Percentiles rank a stretch among this genome's conserved stretches.
Evolutionary conservation across 1,140 invertebrate species (phyloP).

Genomic region (Zaprionus inermis): DNA sequence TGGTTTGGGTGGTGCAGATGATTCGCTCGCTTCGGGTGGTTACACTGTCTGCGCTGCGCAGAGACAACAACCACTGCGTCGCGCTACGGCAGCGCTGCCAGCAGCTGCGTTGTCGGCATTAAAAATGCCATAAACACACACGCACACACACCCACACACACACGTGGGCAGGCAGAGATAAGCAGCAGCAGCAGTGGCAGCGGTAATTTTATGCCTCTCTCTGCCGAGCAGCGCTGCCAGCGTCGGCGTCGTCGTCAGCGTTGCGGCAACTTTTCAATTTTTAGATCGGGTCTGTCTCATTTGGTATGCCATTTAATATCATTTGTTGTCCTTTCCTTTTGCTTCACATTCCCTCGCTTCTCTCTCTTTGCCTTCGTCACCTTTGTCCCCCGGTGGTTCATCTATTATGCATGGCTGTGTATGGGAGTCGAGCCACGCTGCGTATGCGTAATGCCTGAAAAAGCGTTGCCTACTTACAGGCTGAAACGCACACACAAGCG

Average conservation of each 20-base stretch:
- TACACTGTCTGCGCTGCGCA: slow-evolving; percentile 20
- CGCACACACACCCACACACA: slow-evolving; percentile 41
- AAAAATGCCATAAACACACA: slow-evolving; percentile 75
- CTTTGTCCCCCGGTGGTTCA: slow-evolving; percentile 38
- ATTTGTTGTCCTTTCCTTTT: slow-evolving; percentile 52
- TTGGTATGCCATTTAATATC: slow-evolving; percentile 72
- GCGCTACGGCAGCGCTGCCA: slow-evolving; percentile 33
- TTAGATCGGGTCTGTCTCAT: slow-evolving; percentile 59
- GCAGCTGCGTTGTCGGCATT: slow-evolving; percentile 55
- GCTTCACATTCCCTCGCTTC: not conserved
- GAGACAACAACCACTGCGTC: slow-evolving; percentile 34
- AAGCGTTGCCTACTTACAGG: not conserved
- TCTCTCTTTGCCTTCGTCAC: slow-evolving; percentile 14
- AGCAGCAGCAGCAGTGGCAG: slow-evolving; percentile 28
- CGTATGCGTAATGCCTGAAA: slow-evolving; percentile 64
- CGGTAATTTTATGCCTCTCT: slow-evolving; percentile 51
- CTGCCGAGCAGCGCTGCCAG: slow-evolving; percentile 18
- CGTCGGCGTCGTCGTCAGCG: slow-evolving; percentile 20
- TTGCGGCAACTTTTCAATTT: slow-evolving; percentile 60
- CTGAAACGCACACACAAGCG: too few species aligned
- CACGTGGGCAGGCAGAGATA: slow-evolving; percentile 41
- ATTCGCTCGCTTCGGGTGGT: slow-evolving; percentile 37
- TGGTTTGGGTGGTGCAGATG: slow-evolving; percentile 51
- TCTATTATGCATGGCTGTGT: slow-evolving; percentile 54
- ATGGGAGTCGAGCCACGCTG: slow-evolving; percentile 47